Evolutionary conservation across 2,113 vertebrate genomes (phyloP).

Genomic region (Hemiscyllium ocellatum): DNA sequence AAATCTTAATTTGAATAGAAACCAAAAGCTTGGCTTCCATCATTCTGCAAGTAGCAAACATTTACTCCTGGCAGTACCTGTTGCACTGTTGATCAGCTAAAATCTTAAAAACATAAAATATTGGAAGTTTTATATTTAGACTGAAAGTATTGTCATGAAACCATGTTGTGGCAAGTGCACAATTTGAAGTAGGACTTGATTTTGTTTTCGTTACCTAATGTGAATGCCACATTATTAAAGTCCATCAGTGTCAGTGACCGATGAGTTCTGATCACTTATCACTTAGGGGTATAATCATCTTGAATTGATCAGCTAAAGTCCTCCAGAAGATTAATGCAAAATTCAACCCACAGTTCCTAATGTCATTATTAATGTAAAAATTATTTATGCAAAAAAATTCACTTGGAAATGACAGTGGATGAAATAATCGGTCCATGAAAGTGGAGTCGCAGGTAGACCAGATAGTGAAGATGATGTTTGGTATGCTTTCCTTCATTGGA

Average conservation of each 20-base stretch:
- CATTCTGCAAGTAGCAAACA: not conserved
- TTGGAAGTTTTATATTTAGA: not conserved
- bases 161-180: not conserved
- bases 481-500: too few species aligned
- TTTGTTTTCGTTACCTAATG: not conserved
- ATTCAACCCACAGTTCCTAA: not conserved
- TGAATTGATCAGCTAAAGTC: not conserved
- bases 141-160: not conserved
- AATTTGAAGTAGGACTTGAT: not conserved
- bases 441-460: too few species aligned
- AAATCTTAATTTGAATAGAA: not conserved
- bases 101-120: not conserved
- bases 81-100: not conserved
- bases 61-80: not conserved
- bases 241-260: not conserved
- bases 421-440: not conserved
- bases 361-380: too few species aligned
- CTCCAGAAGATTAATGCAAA: not conserved
- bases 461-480: too few species aligned
- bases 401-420: not conserved
- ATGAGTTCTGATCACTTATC: not conserved
- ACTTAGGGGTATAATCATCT: not conserved
- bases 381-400: not conserved
- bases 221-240: not conserved
- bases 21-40: not conserved